phyloP scores from a whole-genome alignment of 2,888 invertebrate genomes.

The Peribatodes rhomboidaria region DNA sequence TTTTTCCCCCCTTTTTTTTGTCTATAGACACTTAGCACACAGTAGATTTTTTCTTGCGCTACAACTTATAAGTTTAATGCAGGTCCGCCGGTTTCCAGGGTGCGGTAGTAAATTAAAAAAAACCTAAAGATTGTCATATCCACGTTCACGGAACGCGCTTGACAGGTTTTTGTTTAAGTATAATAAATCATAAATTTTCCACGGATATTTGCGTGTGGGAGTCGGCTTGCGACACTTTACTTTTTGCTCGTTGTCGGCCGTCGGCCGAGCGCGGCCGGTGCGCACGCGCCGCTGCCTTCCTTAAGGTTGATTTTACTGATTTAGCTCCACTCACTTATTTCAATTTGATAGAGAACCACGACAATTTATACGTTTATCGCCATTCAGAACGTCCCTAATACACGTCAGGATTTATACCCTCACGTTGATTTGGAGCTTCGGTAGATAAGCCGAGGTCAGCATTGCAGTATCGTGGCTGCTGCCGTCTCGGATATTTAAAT shows the following conservation, averaged over 20 bases:
- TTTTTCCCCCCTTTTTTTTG: no score
- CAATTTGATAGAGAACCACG: conserved; percentile 51
- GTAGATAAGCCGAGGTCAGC: not conserved
- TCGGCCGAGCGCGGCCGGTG: conserved; percentile 41
- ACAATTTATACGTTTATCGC: conserved; percentile 50
- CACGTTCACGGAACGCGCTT: not conserved
- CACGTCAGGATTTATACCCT: conserved; percentile 13
- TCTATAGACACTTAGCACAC: no score
- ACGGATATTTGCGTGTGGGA: conserved; percentile 29
- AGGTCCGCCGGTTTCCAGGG: no score
- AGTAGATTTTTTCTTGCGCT: no score
- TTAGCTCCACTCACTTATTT: conserved; percentile 58
- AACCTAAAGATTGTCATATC: no score
- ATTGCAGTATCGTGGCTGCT: not conserved
- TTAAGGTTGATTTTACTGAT: conserved; percentile 75
- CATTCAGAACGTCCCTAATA: conserved; percentile 17
- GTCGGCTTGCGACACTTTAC: conserved; percentile 26
- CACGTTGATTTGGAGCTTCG: not conserved
- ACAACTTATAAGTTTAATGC: no score
- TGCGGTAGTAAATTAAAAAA: no score
- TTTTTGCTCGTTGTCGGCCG: conserved; percentile 14
- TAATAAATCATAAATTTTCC: conserved; percentile 15
- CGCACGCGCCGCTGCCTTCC: conserved; percentile 67
- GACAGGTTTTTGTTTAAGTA: not conserved
- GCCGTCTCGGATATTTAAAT: not conserved